A percentile compares a stretch with the other conserved stretches of the same genome.
Evolutionary conservation across 1,140 invertebrate genomes (phyloP).

Genomic region (Brachionus koreanus): DNA sequence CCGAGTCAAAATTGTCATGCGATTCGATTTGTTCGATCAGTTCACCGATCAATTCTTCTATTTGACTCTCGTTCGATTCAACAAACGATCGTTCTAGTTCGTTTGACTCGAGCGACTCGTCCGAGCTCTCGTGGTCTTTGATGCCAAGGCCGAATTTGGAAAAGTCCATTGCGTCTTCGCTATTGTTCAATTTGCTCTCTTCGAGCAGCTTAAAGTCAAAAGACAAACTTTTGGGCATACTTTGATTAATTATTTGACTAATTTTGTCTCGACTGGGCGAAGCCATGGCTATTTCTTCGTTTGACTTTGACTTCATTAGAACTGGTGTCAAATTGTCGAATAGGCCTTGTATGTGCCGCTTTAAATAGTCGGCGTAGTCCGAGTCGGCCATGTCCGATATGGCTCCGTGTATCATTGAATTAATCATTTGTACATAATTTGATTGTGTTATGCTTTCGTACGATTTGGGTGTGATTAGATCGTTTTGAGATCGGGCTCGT

Average conservation of each 20-base stretch:
- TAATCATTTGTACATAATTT: conserved; percentile 35
- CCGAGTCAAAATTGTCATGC: background rate
- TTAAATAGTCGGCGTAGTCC: conserved; percentile 25
- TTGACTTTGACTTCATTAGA: conserved; percentile 30
- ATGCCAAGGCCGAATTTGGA: conserved; percentile 37
- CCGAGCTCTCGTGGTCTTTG: conserved; percentile 35
- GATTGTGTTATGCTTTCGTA: conserved; percentile 25
- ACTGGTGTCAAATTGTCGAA: conserved; percentile 31
- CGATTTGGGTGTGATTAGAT: background rate
- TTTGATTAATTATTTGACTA: background rate
- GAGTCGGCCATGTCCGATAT: conserved; percentile 19
- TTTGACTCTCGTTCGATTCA: background rate
- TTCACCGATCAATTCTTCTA: background rate
- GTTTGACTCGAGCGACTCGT: background rate
- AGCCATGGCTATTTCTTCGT: conserved; percentile 23
- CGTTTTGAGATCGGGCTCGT: background rate
- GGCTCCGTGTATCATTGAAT: conserved; percentile 20
- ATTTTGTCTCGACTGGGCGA: conserved; percentile 18
- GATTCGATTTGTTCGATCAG: background rate
- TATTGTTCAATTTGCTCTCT: background rate
- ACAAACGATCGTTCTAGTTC: background rate
- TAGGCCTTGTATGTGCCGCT: conserved; percentile 6
- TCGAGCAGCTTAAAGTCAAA: conserved; percentile 27
- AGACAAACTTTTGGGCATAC: conserved; percentile 7
- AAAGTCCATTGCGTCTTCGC: conserved; percentile 37